Conservation (phyloP, 2,888 invertebrate species). For the Cynaeus angustus region DNA sequence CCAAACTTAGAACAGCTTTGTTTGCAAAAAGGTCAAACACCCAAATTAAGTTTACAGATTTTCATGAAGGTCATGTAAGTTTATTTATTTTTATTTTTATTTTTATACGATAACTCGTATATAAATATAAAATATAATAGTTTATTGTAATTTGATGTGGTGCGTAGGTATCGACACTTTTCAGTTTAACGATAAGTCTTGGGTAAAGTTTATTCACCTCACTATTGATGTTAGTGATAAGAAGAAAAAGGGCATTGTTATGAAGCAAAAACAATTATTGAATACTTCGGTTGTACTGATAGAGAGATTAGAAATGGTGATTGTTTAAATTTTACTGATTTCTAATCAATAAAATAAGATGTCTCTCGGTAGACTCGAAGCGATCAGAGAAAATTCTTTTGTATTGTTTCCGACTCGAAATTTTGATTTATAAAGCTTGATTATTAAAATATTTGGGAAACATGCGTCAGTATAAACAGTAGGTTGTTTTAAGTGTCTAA, state of each 20-base stretch:
- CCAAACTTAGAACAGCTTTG: not conserved
- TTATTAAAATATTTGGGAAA: too few relatives aligned
- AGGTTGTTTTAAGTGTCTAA: not conserved
- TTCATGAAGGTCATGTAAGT: not conserved
- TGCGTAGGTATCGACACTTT: conserved; percentile 14
- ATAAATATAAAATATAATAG: conserved; percentile 7
- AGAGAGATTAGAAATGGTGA: too few relatives aligned
- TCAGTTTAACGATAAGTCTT: conserved; percentile 17
- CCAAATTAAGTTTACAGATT: conserved; percentile 1
- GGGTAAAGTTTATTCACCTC: conserved; percentile 39
- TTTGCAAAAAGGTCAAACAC: conserved; percentile 3
- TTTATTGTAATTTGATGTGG: conserved; percentile 27
- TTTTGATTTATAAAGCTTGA: too few relatives aligned
- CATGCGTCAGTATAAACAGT: not conserved
- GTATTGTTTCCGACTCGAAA: too few relatives aligned
- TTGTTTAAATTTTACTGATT: too few relatives aligned
- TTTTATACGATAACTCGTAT: not conserved
- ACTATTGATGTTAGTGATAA: conserved; percentile 28
- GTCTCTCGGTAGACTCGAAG: too few relatives aligned
- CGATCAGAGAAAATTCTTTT: too few relatives aligned
- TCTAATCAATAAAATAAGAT: too few relatives aligned
- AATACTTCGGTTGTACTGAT: not conserved
- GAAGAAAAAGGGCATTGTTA: not conserved
- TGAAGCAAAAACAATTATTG: not conserved
- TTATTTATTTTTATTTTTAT: not conserved